Evolutionary conservation across 2,797 vertebrate genomes (phyloP).

Genomic region (Lagorchestes hirsutus): DNA sequence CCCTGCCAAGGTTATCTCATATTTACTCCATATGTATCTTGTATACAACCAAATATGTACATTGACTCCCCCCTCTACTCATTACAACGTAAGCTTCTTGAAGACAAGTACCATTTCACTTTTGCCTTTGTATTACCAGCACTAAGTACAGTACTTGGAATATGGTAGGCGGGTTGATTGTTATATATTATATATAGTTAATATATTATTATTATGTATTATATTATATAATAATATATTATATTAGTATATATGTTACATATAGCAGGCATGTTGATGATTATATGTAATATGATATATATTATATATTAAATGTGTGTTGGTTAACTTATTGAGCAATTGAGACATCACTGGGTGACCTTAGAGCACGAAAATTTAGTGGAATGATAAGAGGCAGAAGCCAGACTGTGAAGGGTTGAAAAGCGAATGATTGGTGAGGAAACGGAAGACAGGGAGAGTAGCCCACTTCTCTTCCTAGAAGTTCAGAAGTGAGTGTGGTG

Average conservation of each 20-base stretch:
- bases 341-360: background rate
- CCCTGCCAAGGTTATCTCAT: background rate
- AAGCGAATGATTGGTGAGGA: background rate
- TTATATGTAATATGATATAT: too few relatives aligned
- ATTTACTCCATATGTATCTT: background rate
- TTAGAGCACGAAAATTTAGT: background rate
- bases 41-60: background rate
- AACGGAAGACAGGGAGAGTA: background rate
- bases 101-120: background rate
- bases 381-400: background rate
- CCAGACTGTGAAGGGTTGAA: background rate
- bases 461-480: background rate
- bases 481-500: background rate
- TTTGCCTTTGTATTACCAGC: background rate
- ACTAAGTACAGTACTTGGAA: background rate
- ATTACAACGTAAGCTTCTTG: background rate
- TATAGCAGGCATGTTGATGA: too few relatives aligned
- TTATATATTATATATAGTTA: too few relatives aligned
- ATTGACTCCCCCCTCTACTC: background rate
- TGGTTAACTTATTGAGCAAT: background rate
- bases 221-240: too few relatives aligned
- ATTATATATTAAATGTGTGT: background rate
- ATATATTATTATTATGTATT: too few relatives aligned
- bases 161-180: background rate
- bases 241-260: too few relatives aligned